Evolutionary conservation across 37 sponge, comb jelly and placozoan species (phyloP), one percentile per base, ranked within the genome.

Genomic region (Crambe crambe): DNA sequence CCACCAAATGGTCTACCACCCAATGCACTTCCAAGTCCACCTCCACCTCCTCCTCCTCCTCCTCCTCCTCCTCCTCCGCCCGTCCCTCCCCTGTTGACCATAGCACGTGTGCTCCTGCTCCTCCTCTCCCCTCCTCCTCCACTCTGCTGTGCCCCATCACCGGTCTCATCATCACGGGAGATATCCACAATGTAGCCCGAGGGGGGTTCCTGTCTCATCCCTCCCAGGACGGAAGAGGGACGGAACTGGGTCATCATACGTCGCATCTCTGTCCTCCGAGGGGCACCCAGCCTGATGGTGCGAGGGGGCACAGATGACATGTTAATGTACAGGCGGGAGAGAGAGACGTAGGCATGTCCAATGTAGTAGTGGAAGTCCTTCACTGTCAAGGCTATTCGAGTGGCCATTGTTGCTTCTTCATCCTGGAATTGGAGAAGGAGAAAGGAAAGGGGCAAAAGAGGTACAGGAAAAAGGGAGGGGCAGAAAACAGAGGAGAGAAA

Each of bases 331-430:
- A 83, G 84, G 32, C 84, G 76, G 2, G 77, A 75, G 42, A 83
- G 42, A 6, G 84, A 37, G 21, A 76, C 58, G 4, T 34, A 26
- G 2, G 76, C 70, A 40, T 83, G 84, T 56, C 84, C 84, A 12
- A 83, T 76, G 42, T 83, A 83, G n/a, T 83, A 83, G 68, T 69
- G 56, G 59, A 76, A 66, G 39, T 83, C 84, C 58, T 69, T 67
- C 21, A 83, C 70, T 17, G 76, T 76, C 40, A 58, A 56, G 36
- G 84, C 84, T 1, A 83, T 3, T 9, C 68, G 68, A 25, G 57
- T 35, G 18, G 69, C 84, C 31, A 41, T 27, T 8, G 39, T 17
- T 25, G 39, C 58, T 38, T 70, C 72, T 0, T 57, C 61, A 29
- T 69, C 72, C 81, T 80, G 61, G 2, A 36, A 26, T 60, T 15